Percentiles rank a stretch among this genome's conserved stretches.
phyloP scores from a whole-genome alignment of 2,113 vertebrate species.

The Bos indicus region DNA sequence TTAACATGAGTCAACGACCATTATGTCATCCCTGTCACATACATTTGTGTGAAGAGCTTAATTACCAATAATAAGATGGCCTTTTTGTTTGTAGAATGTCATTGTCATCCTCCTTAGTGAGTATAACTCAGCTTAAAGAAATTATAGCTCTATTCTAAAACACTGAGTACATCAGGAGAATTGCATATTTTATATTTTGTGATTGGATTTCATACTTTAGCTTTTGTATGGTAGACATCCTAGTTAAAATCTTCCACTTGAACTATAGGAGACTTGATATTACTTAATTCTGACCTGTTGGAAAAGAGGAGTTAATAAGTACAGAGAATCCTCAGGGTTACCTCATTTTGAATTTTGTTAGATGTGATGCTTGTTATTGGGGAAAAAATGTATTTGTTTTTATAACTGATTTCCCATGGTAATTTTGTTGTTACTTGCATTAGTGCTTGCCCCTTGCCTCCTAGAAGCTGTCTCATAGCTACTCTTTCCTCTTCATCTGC shows the following conservation, averaged over 20 bases:
- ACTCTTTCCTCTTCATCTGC: neutral
- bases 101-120: slow-evolving; percentile 55
- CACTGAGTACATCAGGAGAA: neutral
- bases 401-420: neutral
- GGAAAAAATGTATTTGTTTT: neutral
- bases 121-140: slow-evolving; percentile 54
- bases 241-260: neutral
- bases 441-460: neutral
- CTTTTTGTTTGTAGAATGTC: slow-evolving; percentile 19
- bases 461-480: neutral
- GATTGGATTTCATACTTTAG: neutral
- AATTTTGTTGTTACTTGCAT: neutral
- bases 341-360: neutral
- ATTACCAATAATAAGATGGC: slow-evolving; percentile 40
- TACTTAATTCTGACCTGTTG: neutral
- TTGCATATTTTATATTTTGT: neutral
- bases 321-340: neutral
- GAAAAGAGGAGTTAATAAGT: neutral
- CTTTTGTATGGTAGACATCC: neutral
- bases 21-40: slow-evolving; percentile 46
- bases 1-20: slow-evolving; percentile 26
- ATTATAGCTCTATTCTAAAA: neutral
- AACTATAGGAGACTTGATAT: neutral
- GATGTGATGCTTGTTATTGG: neutral
- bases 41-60: slow-evolving; percentile 51